Evolutionary conservation across 2,888 invertebrate species (phyloP).

Genomic region (Lottia scabra): DNA sequence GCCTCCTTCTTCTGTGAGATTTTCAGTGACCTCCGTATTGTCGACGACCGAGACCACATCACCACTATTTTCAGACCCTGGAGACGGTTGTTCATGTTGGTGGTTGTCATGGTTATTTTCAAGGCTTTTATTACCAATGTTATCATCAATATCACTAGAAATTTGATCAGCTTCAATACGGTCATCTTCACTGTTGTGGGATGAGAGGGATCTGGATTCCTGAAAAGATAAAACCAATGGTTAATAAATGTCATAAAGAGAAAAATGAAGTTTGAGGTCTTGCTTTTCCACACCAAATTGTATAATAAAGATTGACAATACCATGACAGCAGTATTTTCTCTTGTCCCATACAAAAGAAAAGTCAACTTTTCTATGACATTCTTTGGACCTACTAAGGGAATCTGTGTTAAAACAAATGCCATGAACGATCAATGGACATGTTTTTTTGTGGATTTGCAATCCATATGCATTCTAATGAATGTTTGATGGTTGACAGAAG

Average conservation of each 20-base stretch:
- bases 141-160: not conserved
- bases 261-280: not conserved
- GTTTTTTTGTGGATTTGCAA: too few relatives aligned
- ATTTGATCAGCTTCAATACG: conserved; percentile 42
- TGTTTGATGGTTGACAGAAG: too few relatives aligned
- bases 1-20: not conserved
- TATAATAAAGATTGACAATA: too few relatives aligned
- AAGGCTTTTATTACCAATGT: not conserved
- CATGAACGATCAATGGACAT: too few relatives aligned
- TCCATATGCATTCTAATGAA: too few relatives aligned
- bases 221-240: not conserved
- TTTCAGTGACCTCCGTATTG: conserved; percentile 5
- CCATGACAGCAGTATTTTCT: too few relatives aligned
- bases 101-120: not conserved
- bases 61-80: not conserved
- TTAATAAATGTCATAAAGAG: not conserved
- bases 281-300: too few relatives aligned
- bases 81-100: not conserved
- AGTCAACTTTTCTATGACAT: too few relatives aligned
- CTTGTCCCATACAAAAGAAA: too few relatives aligned
- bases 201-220: not conserved
- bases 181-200: conserved; percentile 35
- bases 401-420: too few relatives aligned
- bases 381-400: too few relatives aligned
- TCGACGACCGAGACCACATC: conserved; percentile 1